Percentiles rank a stretch among this genome's conserved stretches.
These are phyloP conservation scores for Lymantria monacha DNA, from an alignment of 2,888 invertebrate species.

Conservation along the genomic window DNA sequence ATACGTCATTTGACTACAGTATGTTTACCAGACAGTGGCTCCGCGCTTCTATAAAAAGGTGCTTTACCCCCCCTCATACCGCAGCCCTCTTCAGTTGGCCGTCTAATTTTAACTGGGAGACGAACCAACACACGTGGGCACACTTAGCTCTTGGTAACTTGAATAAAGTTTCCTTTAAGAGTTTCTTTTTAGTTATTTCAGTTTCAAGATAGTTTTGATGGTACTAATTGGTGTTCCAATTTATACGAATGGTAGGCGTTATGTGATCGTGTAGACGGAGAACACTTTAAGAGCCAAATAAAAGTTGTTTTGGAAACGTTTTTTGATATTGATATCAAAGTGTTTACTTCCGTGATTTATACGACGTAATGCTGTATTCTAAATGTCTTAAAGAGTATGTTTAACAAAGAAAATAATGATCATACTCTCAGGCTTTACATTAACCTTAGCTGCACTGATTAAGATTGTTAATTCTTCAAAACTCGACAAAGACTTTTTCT, in stretches of 20 bases:
- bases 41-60: constrained; percentile 77
- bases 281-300: neutral
- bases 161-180: constrained; percentile 56
- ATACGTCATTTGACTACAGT: constrained; percentile 53
- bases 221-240: constrained; percentile 25
- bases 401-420: too few species aligned
- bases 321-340: neutral
- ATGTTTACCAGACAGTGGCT: constrained; percentile 59
- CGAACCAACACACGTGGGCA: constrained; percentile 74
- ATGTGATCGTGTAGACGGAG: constrained; percentile 1
- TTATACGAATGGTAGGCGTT: constrained; percentile 15
- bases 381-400: too few species aligned
- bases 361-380: neutral
- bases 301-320: neutral
- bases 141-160: constrained; percentile 70
- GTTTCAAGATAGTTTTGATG: constrained; percentile 21
- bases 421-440: too few species aligned
- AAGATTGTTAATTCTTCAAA: too few species aligned
- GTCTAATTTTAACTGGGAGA: constrained; percentile 75
- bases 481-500: too few species aligned
- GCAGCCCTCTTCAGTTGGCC: constrained; percentile 42
- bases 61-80: constrained; percentile 54
- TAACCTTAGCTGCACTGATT: too few species aligned
- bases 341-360: neutral
- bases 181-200: constrained; percentile 22